Conservation (phyloP, 2,888 invertebrate species). For the Hypercompe scribonia region DNA sequence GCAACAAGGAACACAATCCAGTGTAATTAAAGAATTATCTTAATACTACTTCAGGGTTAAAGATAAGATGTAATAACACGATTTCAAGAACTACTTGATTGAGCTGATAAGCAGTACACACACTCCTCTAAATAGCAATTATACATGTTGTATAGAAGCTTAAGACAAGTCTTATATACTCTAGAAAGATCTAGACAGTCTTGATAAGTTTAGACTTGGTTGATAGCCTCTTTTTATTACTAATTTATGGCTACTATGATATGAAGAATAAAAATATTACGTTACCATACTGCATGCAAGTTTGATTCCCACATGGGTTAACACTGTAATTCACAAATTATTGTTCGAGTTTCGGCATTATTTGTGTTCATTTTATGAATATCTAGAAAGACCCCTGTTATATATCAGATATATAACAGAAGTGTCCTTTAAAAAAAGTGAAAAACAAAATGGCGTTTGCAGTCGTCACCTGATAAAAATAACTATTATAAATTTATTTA, state of each 20-base stretch:
- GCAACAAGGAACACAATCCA: constrained; percentile 1
- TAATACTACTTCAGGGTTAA: constrained; percentile 27
- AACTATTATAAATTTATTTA: too few species aligned
- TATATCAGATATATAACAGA: not conserved
- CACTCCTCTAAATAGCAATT: constrained; percentile 46
- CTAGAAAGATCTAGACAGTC: not conserved
- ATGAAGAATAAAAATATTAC: too few species aligned
- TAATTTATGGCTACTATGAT: not conserved
- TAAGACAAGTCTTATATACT: not conserved
- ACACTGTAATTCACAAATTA: too few species aligned
- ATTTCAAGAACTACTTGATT: constrained; percentile 39
- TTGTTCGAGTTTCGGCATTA: too few species aligned
- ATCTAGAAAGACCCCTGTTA: not conserved
- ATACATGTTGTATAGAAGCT: not conserved
- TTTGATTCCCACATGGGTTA: too few species aligned
- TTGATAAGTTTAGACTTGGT: not conserved
- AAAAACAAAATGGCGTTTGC: too few species aligned
- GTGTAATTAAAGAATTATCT: constrained; percentile 11
- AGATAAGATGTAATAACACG: constrained; percentile 45
- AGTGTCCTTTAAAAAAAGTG: too few species aligned
- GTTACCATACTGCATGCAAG: too few species aligned
- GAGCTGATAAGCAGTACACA: constrained; percentile 43
- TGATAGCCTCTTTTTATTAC: not conserved
- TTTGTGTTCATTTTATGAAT: too few species aligned
- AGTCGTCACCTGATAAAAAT: too few species aligned